A percentile compares a stretch with the other conserved stretches of the same genome.
Evolutionary conservation across 2,113 vertebrate species (phyloP).

Genomic region (Campylomormyrus tamandua): DNA sequence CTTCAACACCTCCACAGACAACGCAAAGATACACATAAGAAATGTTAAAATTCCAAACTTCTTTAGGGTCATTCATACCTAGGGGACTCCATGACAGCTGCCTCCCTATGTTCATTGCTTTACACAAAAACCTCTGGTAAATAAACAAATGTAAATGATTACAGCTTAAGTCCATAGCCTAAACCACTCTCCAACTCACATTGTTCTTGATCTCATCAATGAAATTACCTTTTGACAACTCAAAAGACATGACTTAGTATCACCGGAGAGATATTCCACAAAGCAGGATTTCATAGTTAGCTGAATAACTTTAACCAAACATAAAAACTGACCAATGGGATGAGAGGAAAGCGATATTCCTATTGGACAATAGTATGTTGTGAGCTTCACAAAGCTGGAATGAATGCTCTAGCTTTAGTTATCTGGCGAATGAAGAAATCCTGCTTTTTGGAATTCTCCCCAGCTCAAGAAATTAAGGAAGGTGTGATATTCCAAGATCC

Average conservation of each 20-base stretch:
- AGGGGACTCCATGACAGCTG: neutral
- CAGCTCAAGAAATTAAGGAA: neutral
- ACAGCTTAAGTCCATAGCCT: neutral
- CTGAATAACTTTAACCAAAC: neutral
- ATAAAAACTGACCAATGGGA: neutral
- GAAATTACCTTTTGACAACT: neutral
- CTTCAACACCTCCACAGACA: neutral
- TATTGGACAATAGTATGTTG: neutral
- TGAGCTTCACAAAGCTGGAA: neutral
- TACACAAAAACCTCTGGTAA: neutral
- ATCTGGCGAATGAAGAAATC: neutral
- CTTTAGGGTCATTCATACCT: neutral
- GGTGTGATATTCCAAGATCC: neutral
- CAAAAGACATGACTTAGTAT: neutral
- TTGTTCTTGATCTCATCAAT: neutral
- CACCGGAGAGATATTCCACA: neutral
- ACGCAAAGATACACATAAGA: neutral
- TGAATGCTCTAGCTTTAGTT: neutral
- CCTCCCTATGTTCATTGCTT: neutral
- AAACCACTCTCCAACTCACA: neutral
- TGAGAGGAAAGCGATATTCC: neutral
- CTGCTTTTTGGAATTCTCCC: neutral
- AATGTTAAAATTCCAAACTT: neutral
- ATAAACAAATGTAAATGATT: neutral
- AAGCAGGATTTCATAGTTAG: neutral